These are phyloP conservation scores for Rhea pennata DNA, from an alignment of 2,113 vertebrate genomes.

Conservation along the genomic window DNA sequence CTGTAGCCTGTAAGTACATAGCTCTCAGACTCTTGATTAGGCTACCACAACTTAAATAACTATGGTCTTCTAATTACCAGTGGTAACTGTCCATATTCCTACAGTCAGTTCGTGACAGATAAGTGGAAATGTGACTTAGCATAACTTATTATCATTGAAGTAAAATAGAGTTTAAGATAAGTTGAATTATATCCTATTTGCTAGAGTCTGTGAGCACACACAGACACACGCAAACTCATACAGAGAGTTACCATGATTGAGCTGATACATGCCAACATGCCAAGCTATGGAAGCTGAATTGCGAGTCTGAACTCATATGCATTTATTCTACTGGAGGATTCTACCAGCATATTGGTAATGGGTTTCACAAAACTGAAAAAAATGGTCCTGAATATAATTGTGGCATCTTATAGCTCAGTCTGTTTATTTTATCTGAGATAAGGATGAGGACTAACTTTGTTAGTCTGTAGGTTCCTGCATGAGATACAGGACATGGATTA, in stretches of 20 bases:
- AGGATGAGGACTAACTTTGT: neutral
- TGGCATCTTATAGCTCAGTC: neutral
- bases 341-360: neutral
- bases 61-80: neutral
- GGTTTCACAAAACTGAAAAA: neutral
- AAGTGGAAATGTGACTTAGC: neutral
- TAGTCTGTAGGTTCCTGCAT: neutral
- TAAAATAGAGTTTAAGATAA: neutral
- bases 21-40: neutral
- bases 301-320: neutral
- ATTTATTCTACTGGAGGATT: neutral
- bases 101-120: neutral
- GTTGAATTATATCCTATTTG: neutral
- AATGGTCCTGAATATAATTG: neutral
- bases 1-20: neutral
- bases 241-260: fast-evolving
- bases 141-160: neutral
- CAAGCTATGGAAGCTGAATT: neutral
- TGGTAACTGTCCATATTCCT: neutral
- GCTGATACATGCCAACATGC: neutral
- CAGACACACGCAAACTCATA: fast-evolving
- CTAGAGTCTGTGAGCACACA: neutral
- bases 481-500: neutral
- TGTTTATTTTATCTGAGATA: neutral
- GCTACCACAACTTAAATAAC: neutral